Percentiles rank a stretch among this genome's conserved stretches.
Evolutionary conservation across 37 sponge, comb jelly and placozoan species (phyloP).

Genomic region (Axinella damicornis): DNA sequence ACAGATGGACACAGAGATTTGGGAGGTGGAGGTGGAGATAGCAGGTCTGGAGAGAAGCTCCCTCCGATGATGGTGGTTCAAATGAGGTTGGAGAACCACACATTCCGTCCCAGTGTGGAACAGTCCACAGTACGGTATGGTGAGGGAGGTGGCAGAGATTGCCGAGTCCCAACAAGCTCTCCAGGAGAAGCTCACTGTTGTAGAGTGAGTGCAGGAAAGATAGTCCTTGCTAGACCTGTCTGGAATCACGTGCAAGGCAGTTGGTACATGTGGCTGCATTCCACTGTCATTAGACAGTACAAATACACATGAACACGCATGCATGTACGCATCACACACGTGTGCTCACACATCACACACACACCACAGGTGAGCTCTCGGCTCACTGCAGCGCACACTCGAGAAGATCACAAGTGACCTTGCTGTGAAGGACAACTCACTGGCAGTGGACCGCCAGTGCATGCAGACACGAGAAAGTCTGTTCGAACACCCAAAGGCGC

Average conservation of each 20-base stretch:
- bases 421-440: constrained; percentile 79
- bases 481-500: constrained; percentile 37
- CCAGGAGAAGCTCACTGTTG: constrained; percentile 73
- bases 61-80: constrained; percentile 92
- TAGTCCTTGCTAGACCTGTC: too few relatives aligned
- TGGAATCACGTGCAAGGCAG: too few relatives aligned
- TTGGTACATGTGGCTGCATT: too few relatives aligned
- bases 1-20: constrained; percentile 78
- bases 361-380: constrained; percentile 71
- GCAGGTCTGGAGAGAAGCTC: constrained; percentile 52
- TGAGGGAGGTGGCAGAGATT: constrained; percentile 84
- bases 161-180: constrained; percentile 71
- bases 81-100: constrained; percentile 90
- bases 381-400: constrained; percentile 81
- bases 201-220: constrained; percentile 77
- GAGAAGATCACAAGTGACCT: constrained; percentile 77
- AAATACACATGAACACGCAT: neutral
- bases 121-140: constrained; percentile 88
- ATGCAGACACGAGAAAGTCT: constrained; percentile 69
- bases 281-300: too few relatives aligned
- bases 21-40: constrained; percentile 59
- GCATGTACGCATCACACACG: too few relatives aligned
- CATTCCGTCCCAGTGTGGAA: constrained; percentile 88
- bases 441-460: constrained; percentile 84
- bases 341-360: constrained; percentile 22